Conservation (phyloP, 2,797 vertebrate species). For the Bradypodion pumilum region DNA sequence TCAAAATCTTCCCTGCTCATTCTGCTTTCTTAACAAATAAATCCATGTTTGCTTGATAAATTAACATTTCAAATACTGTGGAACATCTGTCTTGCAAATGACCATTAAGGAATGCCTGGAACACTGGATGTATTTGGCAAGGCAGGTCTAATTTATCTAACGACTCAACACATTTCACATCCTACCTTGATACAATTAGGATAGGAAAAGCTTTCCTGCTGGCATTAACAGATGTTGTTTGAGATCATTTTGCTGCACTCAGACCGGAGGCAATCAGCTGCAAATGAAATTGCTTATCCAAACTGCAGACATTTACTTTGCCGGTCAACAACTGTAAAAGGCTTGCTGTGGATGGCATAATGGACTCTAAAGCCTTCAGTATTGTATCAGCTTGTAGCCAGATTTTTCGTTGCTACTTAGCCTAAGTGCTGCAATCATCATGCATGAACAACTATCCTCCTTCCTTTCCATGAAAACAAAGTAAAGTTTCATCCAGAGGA, state of each 20-base stretch:
- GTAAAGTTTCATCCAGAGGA: neutral
- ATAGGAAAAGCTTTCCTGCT: constrained; percentile 44
- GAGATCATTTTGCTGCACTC: constrained; percentile 44
- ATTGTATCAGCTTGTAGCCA: constrained; percentile 21
- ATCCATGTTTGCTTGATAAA: constrained; percentile 39
- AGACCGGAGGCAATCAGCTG: constrained; percentile 44
- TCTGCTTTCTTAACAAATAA: constrained; percentile 43
- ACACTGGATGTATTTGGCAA: constrained; percentile 35
- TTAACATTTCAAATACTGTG: constrained; percentile 45
- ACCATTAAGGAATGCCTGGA: constrained; percentile 28
- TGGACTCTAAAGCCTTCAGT: constrained; percentile 28
- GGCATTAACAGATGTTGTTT: constrained; percentile 54
- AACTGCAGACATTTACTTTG: constrained; percentile 46
- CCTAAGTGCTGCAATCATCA: neutral
- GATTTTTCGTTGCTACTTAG: neutral
- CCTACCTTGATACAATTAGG: constrained; percentile 56
- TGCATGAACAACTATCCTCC: neutral
- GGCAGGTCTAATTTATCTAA: constrained; percentile 45
- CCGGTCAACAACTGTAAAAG: constrained; percentile 32
- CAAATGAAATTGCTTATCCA: constrained; percentile 33
- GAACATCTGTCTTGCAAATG: constrained; percentile 32
- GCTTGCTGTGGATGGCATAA: constrained; percentile 20
- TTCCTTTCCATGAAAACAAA: neutral
- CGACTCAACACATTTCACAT: constrained; percentile 49
- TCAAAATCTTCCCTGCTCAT: neutral